A percentile compares a stretch with the other conserved stretches of the same genome.
Evolutionary conservation across 2,888 invertebrate species (phyloP).

Genomic region (Bimastos eiseni): DNA sequence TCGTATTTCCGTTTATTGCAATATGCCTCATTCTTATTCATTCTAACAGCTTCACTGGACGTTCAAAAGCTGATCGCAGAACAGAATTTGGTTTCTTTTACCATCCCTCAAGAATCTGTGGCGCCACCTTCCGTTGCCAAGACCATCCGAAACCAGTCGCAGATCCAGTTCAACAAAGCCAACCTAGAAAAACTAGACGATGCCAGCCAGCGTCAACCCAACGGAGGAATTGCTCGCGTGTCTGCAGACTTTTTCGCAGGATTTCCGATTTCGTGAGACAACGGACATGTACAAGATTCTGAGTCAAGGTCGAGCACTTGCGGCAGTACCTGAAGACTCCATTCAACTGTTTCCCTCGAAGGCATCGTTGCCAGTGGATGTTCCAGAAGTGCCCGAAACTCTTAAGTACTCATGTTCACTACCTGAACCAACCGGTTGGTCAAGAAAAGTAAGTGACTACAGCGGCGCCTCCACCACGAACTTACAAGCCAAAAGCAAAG

Average conservation of each 20-base stretch:
- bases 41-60: not conserved
- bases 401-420: not conserved
- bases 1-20: too few relatives aligned
- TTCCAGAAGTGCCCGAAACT: not conserved
- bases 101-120: not conserved
- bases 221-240: not conserved
- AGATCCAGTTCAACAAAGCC: not conserved
- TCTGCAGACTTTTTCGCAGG: not conserved
- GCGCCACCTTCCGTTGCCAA: not conserved
- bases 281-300: not conserved
- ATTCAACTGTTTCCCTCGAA: not conserved
- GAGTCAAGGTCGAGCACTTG: not conserved
- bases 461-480: not conserved
- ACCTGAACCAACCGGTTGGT: not conserved
- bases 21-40: not conserved
- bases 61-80: not conserved
- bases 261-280: not conserved
- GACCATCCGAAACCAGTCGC: not conserved
- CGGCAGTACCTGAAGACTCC: not conserved
- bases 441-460: not conserved
- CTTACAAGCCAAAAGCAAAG: not conserved
- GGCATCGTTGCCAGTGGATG: not conserved
- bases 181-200: not conserved
- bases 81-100: not conserved
- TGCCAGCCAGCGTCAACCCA: not conserved